Percentiles rank a stretch among this genome's conserved stretches.
These are phyloP conservation scores for Ypsolopha scabrella DNA, from an alignment of 2,888 invertebrate genomes.

Conservation along the genomic window DNA sequence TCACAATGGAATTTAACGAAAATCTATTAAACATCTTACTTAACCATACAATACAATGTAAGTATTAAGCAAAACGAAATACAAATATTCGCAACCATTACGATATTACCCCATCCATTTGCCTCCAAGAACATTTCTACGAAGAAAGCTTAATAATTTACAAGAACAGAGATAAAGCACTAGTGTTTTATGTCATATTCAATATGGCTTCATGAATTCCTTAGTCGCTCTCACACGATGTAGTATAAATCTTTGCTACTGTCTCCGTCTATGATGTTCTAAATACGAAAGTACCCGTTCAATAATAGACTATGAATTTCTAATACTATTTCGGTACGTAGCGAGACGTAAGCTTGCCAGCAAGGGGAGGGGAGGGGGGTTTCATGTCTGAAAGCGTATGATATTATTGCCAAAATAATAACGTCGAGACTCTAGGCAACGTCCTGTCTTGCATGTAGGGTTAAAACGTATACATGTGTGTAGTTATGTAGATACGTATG, in stretches of 20 bases:
- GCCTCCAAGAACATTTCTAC: too few relatives aligned
- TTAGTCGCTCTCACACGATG: conserved; percentile 12
- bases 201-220: too few relatives aligned
- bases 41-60: too few relatives aligned
- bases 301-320: conserved; percentile 55
- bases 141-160: too few relatives aligned
- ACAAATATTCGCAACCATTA: too few relatives aligned
- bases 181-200: too few relatives aligned
- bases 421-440: conserved; percentile 30
- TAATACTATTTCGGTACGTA: conserved; percentile 47
- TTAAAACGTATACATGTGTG: neutral
- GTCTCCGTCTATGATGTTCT: conserved; percentile 5
- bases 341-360: conserved; percentile 30
- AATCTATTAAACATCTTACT: too few relatives aligned
- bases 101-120: too few relatives aligned
- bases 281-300: conserved; percentile 40
- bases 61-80: too few relatives aligned
- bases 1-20: too few relatives aligned
- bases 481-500: neutral
- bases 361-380: conserved; percentile 20
- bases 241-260: conserved; percentile 2
- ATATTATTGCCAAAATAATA: conserved; percentile 61
- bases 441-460: conserved; percentile 13
- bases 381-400: conserved; percentile 37
- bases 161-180: too few relatives aligned